Percentiles rank a stretch among this genome's conserved stretches.
Evolutionary conservation across 1,140 invertebrate species (phyloP).

Genomic region (Bombyx mandarina): DNA sequence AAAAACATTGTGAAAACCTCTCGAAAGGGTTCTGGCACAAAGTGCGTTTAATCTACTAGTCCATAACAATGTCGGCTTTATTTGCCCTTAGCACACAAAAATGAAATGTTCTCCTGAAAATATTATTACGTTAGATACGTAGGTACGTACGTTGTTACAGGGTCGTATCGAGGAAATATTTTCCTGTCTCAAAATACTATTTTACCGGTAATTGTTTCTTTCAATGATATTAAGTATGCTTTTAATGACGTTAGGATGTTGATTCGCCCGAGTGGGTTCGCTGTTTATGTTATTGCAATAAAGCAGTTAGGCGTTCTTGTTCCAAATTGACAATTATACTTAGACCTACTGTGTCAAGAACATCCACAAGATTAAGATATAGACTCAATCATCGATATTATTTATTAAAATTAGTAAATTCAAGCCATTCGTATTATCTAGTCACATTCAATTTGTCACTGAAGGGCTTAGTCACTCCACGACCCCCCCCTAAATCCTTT

Average conservation of each 20-base stretch:
- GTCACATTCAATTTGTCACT: background rate
- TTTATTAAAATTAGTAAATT: too few relatives aligned
- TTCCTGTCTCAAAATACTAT: background rate
- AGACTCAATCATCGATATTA: too few relatives aligned
- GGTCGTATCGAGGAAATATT: background rate
- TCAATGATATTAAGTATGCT: too few relatives aligned
- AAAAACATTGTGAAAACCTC: slow-evolving; percentile 2
- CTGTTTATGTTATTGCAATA: too few relatives aligned
- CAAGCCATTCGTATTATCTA: too few relatives aligned
- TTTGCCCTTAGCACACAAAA: slow-evolving; percentile 4
- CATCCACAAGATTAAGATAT: too few relatives aligned
- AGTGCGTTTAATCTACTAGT: slow-evolving; percentile 3
- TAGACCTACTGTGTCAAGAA: too few relatives aligned
- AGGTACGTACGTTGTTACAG: background rate
- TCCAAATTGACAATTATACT: too few relatives aligned
- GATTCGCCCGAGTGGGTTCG: too few relatives aligned
- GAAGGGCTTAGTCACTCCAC: background rate
- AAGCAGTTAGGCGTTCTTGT: too few relatives aligned
- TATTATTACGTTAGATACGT: slow-evolving; percentile 3
- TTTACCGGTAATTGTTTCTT: too few relatives aligned
- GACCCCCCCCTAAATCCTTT: background rate
- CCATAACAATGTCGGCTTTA: slow-evolving; percentile 1
- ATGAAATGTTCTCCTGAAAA: slow-evolving; percentile 3
- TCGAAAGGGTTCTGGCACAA: slow-evolving; percentile 1
- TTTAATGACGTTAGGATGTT: too few relatives aligned